These are phyloP conservation scores for Bubo blakistoni DNA, from an alignment of 2,113 vertebrate species.

Conservation along the genomic window DNA sequence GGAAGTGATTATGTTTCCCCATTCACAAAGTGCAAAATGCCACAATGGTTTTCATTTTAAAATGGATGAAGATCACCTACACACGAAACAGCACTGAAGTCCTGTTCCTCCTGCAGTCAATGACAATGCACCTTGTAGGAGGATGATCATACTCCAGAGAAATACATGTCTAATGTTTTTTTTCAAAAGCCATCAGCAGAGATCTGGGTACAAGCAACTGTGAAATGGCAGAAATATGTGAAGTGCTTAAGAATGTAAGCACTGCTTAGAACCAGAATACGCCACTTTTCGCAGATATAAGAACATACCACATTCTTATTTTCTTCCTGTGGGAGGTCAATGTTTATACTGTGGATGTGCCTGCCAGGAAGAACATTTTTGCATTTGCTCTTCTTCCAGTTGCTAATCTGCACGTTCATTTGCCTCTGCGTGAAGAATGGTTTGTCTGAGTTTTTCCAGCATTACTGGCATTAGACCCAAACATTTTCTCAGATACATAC, in stretches of 20 bases:
- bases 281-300: neutral
- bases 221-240: neutral
- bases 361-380: constrained; percentile 48
- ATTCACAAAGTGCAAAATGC: neutral
- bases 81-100: neutral
- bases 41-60: neutral
- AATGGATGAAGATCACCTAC: neutral
- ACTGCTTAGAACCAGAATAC: neutral
- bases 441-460: neutral
- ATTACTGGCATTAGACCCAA: neutral
- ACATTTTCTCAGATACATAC: neutral
- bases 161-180: neutral
- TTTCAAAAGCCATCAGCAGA: neutral
- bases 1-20: neutral
- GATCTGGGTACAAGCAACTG: neutral
- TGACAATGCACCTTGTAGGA: neutral
- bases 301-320: neutral
- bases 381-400: constrained; percentile 20
- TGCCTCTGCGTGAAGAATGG: neutral
- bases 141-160: neutral
- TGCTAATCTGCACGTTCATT: constrained; percentile 18
- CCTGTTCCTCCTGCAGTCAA: neutral
- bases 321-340: constrained; percentile 40
- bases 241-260: neutral
- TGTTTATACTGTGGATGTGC: neutral